Conservation (phyloP, 2,797 vertebrate species). For the Cryptoblepharus egeriae region DNA sequence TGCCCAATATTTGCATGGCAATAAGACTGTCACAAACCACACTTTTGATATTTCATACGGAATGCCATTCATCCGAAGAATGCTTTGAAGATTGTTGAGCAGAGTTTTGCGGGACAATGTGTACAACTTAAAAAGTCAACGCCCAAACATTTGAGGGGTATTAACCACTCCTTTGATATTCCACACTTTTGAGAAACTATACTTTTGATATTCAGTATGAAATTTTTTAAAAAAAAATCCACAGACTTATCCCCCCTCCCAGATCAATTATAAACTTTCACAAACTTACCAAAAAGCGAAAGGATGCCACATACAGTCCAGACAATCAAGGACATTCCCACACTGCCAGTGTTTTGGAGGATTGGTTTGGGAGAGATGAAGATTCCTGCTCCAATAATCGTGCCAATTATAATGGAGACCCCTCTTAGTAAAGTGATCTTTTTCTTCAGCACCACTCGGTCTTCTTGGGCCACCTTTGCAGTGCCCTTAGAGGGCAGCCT, state of each 20-base stretch:
- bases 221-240: constrained; percentile 27
- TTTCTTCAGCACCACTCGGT: constrained; percentile 87
- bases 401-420: constrained; percentile 93
- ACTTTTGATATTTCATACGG: background rate
- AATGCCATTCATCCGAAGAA: background rate
- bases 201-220: constrained; percentile 51
- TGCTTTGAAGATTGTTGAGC: background rate
- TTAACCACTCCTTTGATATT: constrained; percentile 25
- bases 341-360: constrained; percentile 89
- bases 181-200: no score
- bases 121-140: background rate
- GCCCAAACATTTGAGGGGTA: background rate
- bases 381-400: constrained; percentile 95
- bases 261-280: constrained; percentile 55
- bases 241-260: constrained; percentile 21
- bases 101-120: background rate
- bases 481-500: constrained; percentile 59
- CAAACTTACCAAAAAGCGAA: constrained; percentile 93
- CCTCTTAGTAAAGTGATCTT: constrained; percentile 93
- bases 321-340: constrained; percentile 91
- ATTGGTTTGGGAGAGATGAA: constrained; percentile 98
- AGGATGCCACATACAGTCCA: constrained; percentile 92
- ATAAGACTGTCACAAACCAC: constrained; percentile 47
- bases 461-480: constrained; percentile 44
- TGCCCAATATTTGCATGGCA: background rate